Evolutionary conservation across 1,140 invertebrate species (phyloP).

Genomic region (Pseudachorutes palmiensis): DNA sequence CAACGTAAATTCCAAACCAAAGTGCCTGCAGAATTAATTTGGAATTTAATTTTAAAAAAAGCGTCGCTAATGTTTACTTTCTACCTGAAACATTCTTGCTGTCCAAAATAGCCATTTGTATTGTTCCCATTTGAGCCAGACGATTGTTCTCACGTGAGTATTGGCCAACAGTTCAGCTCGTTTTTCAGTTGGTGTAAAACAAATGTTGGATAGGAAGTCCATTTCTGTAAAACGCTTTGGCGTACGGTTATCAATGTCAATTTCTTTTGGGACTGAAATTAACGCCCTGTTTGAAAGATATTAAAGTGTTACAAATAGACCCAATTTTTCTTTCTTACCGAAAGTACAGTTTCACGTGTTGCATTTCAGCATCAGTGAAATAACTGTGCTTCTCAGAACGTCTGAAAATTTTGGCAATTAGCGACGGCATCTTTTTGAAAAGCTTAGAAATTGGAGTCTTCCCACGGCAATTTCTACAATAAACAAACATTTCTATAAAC

Average conservation of each 20-base stretch:
- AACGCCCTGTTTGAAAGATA: neutral
- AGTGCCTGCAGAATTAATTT: neutral
- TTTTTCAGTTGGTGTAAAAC: neutral
- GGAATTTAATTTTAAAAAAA: neutral
- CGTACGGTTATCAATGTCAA: neutral
- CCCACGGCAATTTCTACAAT: neutral
- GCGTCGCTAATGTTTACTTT: neutral
- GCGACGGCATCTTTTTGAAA: slow-evolving; percentile 10
- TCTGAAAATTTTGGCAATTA: neutral
- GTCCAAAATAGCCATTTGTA: neutral
- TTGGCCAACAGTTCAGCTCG: neutral
- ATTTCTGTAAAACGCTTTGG: neutral
- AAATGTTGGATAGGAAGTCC: neutral
- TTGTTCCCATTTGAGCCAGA: slow-evolving; percentile 6
- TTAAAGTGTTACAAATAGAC: neutral
- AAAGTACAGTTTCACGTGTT: neutral
- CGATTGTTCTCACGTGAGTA: neutral
- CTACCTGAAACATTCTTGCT: slow-evolving; percentile 7
- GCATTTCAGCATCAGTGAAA: neutral
- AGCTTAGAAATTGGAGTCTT: slow-evolving; percentile 11
- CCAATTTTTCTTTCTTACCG: neutral
- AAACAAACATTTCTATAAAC: neutral
- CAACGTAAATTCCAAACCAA: neutral
- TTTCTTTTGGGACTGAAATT: neutral
- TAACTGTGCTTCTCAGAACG: neutral